Percentiles rank a stretch among this genome's conserved stretches.
phyloP scores from a whole-genome alignment of 2,888 invertebrate species.

The Pegoplata infirma region DNA sequence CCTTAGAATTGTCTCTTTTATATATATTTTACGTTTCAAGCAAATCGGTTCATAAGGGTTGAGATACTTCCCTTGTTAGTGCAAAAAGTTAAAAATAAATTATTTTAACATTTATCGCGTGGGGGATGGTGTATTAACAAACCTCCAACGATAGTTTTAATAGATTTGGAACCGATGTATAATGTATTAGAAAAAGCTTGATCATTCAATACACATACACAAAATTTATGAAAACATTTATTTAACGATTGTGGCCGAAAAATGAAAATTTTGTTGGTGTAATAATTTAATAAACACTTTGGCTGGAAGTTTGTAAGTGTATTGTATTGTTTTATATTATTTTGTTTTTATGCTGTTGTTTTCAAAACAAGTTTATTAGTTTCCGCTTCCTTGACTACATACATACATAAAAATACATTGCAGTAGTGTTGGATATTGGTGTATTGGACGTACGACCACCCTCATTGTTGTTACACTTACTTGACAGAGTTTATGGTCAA shows the following conservation, averaged over 20 bases:
- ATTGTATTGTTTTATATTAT: conserved; percentile 26
- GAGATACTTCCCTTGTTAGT: too few relatives aligned
- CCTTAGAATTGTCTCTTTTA: too few relatives aligned
- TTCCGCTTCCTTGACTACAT: conserved; percentile 59
- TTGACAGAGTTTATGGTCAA: conserved; percentile 26
- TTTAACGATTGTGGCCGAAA: conserved; percentile 59
- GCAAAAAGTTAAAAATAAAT: too few relatives aligned
- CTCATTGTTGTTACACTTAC: conserved; percentile 35
- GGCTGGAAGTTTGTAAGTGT: not conserved
- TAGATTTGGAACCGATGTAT: not conserved
- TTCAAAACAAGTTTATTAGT: conserved; percentile 63
- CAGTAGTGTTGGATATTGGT: conserved; percentile 26
- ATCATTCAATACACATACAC: conserved; percentile 6
- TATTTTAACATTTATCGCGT: too few relatives aligned
- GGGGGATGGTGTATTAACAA: too few relatives aligned
- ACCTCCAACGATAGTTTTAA: too few relatives aligned
- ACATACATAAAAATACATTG: too few relatives aligned
- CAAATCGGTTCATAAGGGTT: too few relatives aligned
- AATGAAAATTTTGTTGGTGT: conserved; percentile 32
- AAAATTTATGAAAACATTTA: conserved; percentile 49
- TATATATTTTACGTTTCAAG: too few relatives aligned
- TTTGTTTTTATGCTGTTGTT: conserved; percentile 25
- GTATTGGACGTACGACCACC: conserved; percentile 28
- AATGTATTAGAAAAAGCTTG: conserved; percentile 3
- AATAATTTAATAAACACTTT: conserved; percentile 59